Percentiles rank a stretch among this genome's conserved stretches.
phyloP scores from a whole-genome alignment of 2,888 invertebrate species.

The Lordiphosa fenestrarum region DNA sequence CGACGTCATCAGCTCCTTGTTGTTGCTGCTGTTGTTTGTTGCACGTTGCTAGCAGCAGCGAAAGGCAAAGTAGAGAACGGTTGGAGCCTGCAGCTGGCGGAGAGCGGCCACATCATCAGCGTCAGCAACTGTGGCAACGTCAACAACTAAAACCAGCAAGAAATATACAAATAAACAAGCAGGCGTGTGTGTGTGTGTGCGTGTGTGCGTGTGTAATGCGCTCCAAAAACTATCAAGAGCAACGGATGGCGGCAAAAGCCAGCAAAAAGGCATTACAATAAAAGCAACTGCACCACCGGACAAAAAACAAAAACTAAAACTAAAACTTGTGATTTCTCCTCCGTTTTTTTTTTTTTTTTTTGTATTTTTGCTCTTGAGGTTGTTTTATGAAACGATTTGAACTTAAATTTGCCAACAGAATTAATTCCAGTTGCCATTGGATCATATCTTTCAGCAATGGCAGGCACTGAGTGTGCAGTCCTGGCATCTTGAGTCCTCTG shows the following conservation, averaged over 20 bases:
- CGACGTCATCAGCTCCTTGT: background rate
- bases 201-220: conserved; percentile 10
- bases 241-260: conserved; percentile 3
- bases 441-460: too few species aligned
- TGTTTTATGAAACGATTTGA: too few species aligned
- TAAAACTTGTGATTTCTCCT: too few species aligned
- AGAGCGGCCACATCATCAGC: conserved; percentile 9
- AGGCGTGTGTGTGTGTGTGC: background rate
- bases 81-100: conserved; percentile 5
- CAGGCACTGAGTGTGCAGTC: too few species aligned
- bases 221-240: conserved; percentile 34
- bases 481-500: too few species aligned
- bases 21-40: background rate
- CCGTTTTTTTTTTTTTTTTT: too few species aligned
- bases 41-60: conserved; percentile 5
- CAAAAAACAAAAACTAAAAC: background rate
- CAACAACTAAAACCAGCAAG: conserved; percentile 15
- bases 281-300: background rate
- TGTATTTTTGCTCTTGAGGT: too few species aligned
- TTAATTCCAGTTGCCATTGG: too few species aligned
- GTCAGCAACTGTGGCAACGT: conserved; percentile 26
- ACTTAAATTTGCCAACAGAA: too few species aligned
- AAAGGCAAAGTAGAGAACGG: conserved; percentile 8
- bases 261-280: conserved; percentile 7
- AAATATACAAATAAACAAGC: conserved; percentile 1